These are phyloP conservation scores for Koerneria pararmatus DNA, from an alignment of 2,888 invertebrate species.

Conservation along the genomic window DNA sequence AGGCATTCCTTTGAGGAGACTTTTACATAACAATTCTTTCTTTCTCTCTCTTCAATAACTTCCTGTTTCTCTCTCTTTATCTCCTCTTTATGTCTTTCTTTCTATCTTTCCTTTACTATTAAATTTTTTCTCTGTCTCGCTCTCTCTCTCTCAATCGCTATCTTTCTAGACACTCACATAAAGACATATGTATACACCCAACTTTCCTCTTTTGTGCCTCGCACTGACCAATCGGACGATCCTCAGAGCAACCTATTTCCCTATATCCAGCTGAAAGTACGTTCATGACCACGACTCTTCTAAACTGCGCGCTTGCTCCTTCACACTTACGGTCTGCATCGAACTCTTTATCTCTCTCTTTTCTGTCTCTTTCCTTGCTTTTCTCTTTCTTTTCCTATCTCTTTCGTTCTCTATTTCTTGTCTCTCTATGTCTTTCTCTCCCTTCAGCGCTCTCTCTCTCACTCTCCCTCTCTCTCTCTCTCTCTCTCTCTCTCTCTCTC, in stretches of 20 bases:
- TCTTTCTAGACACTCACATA: neutral
- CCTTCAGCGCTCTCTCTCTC: neutral
- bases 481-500: slow-evolving; percentile 7
- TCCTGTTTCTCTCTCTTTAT: neutral
- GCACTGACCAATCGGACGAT: too few relatives aligned
- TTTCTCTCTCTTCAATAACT: neutral
- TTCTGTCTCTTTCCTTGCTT: neutral
- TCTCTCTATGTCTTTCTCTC: neutral
- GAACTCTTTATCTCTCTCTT: neutral
- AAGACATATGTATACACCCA: too few relatives aligned
- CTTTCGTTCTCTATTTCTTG: neutral
- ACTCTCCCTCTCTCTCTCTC: slow-evolving; percentile 11
- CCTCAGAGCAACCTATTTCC: too few relatives aligned
- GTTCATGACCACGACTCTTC: too few relatives aligned
- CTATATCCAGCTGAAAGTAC: too few relatives aligned
- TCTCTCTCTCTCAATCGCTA: neutral
- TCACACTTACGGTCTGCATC: too few relatives aligned
- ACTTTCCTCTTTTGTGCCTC: too few relatives aligned
- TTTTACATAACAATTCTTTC: too few relatives aligned
- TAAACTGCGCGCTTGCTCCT: too few relatives aligned
- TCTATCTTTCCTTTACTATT: neutral
- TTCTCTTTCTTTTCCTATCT: neutral
- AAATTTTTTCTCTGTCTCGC: neutral
- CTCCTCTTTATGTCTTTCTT: neutral
- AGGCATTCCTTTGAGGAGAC: too few relatives aligned